These are phyloP conservation scores for Psettodes erumei DNA, from an alignment of 2,113 vertebrate genomes.

Conservation along the genomic window DNA sequence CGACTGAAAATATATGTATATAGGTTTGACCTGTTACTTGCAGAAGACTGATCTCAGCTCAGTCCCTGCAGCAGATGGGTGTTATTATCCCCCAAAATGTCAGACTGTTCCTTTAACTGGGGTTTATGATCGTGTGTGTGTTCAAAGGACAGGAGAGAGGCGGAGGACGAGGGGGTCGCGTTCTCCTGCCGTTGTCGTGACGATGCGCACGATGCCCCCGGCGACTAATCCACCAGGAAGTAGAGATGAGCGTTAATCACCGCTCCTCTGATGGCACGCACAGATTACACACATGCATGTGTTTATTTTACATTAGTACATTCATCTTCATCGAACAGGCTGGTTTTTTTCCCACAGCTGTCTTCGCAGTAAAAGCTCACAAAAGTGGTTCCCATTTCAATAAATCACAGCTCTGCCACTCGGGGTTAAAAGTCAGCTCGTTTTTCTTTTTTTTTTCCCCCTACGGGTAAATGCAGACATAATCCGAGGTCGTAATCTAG, in stretches of 20 bases:
- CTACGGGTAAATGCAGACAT: constrained; percentile 45
- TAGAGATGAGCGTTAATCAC: constrained; percentile 65
- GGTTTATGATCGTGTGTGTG: no score
- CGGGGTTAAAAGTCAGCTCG: constrained; percentile 2
- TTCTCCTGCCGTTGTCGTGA: constrained; percentile 36
- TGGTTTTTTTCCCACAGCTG: neutral
- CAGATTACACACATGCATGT: constrained; percentile 56
- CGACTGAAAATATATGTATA: no score
- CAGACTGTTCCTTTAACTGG: no score
- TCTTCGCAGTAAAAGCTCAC: constrained; percentile 1
- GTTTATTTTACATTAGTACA: no score
- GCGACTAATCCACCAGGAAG: constrained; percentile 63
- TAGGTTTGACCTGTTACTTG: no score
- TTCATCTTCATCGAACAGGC: no score
- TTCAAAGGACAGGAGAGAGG: neutral
- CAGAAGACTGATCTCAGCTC: no score
- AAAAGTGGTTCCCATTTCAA: neutral
- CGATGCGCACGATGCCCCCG: constrained; percentile 10
- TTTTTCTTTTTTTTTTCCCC: constrained; percentile 22
- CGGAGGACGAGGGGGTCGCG: constrained; percentile 11
- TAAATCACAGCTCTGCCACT: constrained; percentile 21
- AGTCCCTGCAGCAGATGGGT: no score
- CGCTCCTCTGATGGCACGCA: constrained; percentile 51
- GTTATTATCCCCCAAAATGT: no score
- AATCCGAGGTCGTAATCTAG: constrained; percentile 69